A percentile compares a stretch with the other conserved stretches of the same genome.
Conservation (phyloP, 2,113 vertebrate genomes). For the Cynopterus brachyotis region DNA sequence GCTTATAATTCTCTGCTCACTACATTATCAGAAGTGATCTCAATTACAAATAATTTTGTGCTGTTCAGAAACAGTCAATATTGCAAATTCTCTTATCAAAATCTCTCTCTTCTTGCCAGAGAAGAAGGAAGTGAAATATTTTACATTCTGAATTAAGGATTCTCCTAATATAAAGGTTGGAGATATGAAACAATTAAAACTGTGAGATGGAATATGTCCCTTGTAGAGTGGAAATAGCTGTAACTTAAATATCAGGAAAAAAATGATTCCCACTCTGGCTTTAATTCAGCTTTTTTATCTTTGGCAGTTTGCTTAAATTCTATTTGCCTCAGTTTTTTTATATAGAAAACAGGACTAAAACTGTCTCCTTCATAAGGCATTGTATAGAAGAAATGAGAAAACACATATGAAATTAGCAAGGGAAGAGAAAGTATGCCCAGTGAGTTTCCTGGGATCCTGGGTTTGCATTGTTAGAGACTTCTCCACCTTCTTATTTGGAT, state of each 20-base stretch:
- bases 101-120: not conserved
- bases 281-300: not conserved
- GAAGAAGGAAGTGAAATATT: not conserved
- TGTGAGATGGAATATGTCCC: not conserved
- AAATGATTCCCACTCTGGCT: not conserved
- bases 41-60: not conserved
- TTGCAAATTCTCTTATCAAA: not conserved
- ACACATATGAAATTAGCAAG: not conserved
- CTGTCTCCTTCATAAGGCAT: not conserved
- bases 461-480: not conserved
- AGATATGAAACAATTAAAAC: not conserved
- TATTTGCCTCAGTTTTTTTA: not conserved
- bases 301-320: not conserved
- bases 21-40: not conserved
- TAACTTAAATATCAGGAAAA: not conserved
- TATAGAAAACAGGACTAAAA: not conserved
- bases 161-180: not conserved
- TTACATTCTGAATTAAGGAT: not conserved
- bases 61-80: not conserved
- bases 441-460: not conserved
- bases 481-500: not conserved
- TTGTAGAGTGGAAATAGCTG: not conserved
- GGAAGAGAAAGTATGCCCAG: not conserved
- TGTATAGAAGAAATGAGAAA: not conserved
- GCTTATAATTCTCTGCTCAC: not conserved